Base-by-base conservation (phyloP, 2,888 invertebrate species). In the Drosophila phalerata region DNA sequence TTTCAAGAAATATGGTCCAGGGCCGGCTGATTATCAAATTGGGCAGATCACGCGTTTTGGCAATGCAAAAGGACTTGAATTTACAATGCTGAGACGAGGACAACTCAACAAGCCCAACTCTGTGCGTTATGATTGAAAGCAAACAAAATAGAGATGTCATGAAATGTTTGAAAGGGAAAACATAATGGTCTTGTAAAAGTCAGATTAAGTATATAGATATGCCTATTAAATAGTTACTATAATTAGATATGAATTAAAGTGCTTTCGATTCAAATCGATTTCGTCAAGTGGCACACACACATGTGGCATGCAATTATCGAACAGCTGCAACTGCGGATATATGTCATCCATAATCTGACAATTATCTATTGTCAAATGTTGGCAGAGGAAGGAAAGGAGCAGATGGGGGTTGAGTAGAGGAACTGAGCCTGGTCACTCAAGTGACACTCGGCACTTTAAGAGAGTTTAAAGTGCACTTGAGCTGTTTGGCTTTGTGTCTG, bases 391-490 rank as follows among this genome's bases (percentile, higher is more conserved):
- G 40, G 5, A n/a, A 37, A n/a, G n/a, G n/a, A n/a, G n/a, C n/a
- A n/a, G 37, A 0, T 2, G 6, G n/a, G 17, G 5, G 17, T 4
- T 2, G 11, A 13, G 42, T 1, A 1, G 1, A 2, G 19, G 13
- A 11, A 8, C n/a, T 5, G 3, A 11, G 13, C 0, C 25, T 28
- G 42, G 28, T 19, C 56, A 62, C 25, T 43, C 1, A 19, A 61
- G 49, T 75, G 78, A 60, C 75, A 61, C 71, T 77, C 47, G 57
- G 52, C 64, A 32, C 57, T 52, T 60, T 66, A 32, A 86, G 43
- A 69, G 62, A 61, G 72, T 62, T 83, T 83, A 61, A 78, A 80
- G 83, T 78, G 81, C 84, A 65, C 83, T 88, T 55, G 48, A 73
- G 70, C 47, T 69, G 73, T 58, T 69, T 66, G 74, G 71, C 75